Base-by-base conservation (phyloP, 2,797 vertebrate genomes). In the Pyrocephalus nanus region DNA sequence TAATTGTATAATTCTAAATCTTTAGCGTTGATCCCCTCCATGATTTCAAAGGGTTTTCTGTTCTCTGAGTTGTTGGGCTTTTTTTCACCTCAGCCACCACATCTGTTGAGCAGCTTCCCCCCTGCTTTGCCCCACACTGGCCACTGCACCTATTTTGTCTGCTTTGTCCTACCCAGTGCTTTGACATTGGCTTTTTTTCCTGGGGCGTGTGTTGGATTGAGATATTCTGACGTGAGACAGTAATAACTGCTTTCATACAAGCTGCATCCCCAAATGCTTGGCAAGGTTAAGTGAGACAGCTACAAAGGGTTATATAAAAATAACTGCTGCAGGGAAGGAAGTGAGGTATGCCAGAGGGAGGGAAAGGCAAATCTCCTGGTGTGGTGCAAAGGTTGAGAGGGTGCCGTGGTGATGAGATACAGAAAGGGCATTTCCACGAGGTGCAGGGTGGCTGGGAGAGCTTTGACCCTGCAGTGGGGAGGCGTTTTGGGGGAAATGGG, bases 401-500 rank as follows among this genome's bases (percentile, higher is more conserved):
- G 54, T 4, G 60, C 65, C 11, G 69, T 36, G 80, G 48, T n/a
- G 74, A 16, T 1, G 32, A 47, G 73, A 58, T 51, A 16, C 66
- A 60, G 47, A 12, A 43, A 11, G 58, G 62, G 38, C 64, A 36
- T 70, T 53, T 54, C 61, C 55, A 19, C 1, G 0, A n/a, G 26
- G 48, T 48, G 10, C 12, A 22, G 3, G 38, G 38, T 11, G 20
- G 30, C 74, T 50, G 27, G 62, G 29, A 32, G 22, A 67, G 57
- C 78, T 62, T 78, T 34, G 78, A 17, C 23, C 20, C 53, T 79
- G 62, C 29, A 3, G 1, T 15, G 38, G 34, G 67, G 50, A 64
- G 27, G 4, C 0, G 1, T 50, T 62, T 8, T 0, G 0, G 69
- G 67, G 48, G 20, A 42, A 11, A 8, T 0, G 3, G n/a, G 57